These are phyloP conservation scores for Centropristis striata DNA, from an alignment of 2,113 vertebrate genomes.

Conservation along the genomic window DNA sequence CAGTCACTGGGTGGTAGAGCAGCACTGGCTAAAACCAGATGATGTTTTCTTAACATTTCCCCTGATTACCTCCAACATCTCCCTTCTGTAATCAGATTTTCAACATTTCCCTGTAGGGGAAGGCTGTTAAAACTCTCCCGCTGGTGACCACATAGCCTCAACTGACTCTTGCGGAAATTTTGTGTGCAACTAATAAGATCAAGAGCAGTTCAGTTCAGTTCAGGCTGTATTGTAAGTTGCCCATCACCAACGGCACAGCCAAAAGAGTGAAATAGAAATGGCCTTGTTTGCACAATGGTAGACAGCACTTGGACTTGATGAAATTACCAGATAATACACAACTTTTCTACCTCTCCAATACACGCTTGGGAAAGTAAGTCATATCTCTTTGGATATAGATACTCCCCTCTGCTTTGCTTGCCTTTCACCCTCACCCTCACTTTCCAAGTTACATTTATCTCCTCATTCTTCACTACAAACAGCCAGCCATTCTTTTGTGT, in stretches of 20 bases:
- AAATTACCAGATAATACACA: constrained; percentile 32
- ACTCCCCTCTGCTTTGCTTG: background rate
- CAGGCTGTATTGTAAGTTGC: constrained; percentile 26
- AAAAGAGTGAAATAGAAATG: constrained; percentile 11
- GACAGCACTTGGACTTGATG: constrained; percentile 3
- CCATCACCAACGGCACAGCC: constrained; percentile 31
- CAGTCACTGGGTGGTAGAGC: constrained; percentile 65
- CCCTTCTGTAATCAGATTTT: constrained; percentile 60
- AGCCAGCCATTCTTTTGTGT: background rate
- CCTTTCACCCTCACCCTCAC: constrained; percentile 16
- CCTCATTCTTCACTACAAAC: background rate
- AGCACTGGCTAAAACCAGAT: constrained; percentile 36
- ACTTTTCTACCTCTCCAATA: background rate
- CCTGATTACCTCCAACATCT: constrained; percentile 59
- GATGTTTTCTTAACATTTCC: constrained; percentile 75
- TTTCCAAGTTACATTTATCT: background rate
- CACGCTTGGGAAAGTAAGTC: background rate
- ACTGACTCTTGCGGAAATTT: constrained; percentile 30
- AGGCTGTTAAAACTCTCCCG: constrained; percentile 29
- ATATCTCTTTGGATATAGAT: background rate
- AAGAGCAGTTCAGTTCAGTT: constrained; percentile 30
- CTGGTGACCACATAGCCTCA: constrained; percentile 52
- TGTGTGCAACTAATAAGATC: constrained; percentile 41
- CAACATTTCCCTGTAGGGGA: constrained; percentile 44
- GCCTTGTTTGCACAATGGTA: constrained; percentile 44